Percentiles rank a stretch among this genome's conserved stretches.
Conservation (phyloP, 2,797 vertebrate genomes). For the Pelochelys cantorii region DNA sequence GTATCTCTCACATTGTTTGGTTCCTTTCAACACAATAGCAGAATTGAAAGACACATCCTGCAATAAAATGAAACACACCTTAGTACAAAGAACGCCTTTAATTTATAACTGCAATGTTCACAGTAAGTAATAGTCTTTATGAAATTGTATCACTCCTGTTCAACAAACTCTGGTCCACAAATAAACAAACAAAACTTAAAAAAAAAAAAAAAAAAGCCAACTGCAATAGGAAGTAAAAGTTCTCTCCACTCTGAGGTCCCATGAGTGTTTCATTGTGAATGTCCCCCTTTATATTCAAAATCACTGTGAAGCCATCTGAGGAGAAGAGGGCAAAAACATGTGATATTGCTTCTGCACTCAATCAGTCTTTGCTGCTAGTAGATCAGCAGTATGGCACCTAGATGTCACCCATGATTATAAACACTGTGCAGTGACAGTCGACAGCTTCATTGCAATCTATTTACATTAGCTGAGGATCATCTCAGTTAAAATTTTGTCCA, state of each 20-base stretch:
- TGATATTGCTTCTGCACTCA: not conserved
- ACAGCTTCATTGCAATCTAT: not conserved
- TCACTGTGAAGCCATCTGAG: not conserved
- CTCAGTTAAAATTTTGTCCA: not conserved
- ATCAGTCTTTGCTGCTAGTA: not conserved
- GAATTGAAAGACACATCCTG: constrained; percentile 68
- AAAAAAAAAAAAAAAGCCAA: not conserved
- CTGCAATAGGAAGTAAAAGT: not conserved
- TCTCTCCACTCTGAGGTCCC: not conserved
- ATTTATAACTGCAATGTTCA: constrained; percentile 50
- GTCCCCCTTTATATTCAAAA: not conserved
- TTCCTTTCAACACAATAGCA: constrained; percentile 62
- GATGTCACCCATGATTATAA: not conserved
- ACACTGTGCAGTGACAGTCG: not conserved
- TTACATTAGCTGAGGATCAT: not conserved
- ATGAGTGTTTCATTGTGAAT: not conserved
- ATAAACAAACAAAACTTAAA: not conserved
- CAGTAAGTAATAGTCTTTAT: constrained; percentile 45
- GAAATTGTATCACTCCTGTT: constrained; percentile 30
- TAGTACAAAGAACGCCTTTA: constrained; percentile 63
- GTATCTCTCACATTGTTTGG: not conserved
- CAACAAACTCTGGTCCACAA: not conserved
- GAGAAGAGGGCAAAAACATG: not conserved
- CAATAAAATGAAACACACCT: constrained; percentile 63
- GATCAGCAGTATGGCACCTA: not conserved